These are phyloP conservation scores for Rhagoletis pomonella DNA, from an alignment of 1,140 invertebrate species.

Conservation along the genomic window DNA sequence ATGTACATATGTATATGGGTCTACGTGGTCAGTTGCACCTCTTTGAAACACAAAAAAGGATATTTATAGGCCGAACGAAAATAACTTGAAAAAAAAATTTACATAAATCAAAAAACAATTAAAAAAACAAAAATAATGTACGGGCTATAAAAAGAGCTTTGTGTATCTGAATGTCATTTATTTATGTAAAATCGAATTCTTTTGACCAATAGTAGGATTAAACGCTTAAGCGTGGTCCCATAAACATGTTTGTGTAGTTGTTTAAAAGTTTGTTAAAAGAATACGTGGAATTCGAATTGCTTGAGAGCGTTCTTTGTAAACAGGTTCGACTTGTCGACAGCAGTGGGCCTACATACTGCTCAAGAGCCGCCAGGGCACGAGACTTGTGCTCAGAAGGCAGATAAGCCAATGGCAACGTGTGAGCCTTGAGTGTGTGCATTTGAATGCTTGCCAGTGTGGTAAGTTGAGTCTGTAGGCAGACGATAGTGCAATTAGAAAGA, in stretches of 20 bases:
- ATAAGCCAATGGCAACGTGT: neutral
- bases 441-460: constrained; percentile 7
- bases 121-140: neutral
- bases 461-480: neutral
- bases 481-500: neutral
- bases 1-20: neutral
- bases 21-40: neutral
- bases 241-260: neutral
- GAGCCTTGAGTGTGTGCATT: neutral
- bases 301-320: too few relatives aligned
- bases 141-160: neutral
- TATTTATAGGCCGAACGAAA: neutral
- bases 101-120: too few relatives aligned
- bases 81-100: neutral
- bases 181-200: too few relatives aligned
- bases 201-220: neutral
- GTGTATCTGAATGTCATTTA: neutral
- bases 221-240: neutral
- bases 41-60: neutral
- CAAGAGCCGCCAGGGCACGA: neutral
- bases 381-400: neutral
- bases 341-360: neutral
- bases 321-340: neutral
- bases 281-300: too few relatives aligned
- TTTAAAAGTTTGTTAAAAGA: too few relatives aligned